Evolutionary conservation across 1,140 invertebrate species (phyloP).

Genomic region (Metaphire vulgaris): DNA sequence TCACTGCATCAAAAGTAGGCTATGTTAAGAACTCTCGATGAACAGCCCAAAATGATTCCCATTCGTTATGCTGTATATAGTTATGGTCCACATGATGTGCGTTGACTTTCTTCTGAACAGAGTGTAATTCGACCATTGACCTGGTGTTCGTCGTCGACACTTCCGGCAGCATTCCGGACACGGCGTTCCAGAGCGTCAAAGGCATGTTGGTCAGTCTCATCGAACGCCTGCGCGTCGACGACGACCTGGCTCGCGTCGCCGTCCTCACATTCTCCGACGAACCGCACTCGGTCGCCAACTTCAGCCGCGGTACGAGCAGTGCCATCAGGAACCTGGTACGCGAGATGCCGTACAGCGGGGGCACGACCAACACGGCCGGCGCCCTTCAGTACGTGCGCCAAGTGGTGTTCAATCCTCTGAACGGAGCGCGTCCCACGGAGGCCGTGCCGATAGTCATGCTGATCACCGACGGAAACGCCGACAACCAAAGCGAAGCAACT

Average conservation of each 20-base stretch:
- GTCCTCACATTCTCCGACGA: background rate
- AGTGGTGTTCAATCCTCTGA: slow-evolving; percentile 20
- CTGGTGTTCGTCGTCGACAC: slow-evolving; percentile 22
- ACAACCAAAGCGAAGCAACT: slow-evolving; percentile 15
- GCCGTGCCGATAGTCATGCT: slow-evolving; percentile 22
- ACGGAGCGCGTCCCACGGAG: slow-evolving; percentile 28
- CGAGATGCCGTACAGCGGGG: slow-evolving; percentile 2
- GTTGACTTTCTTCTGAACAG: too few species aligned
- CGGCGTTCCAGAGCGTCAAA: background rate
- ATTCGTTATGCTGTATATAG: too few species aligned
- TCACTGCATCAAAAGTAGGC: too few species aligned
- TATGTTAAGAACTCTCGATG: too few species aligned
- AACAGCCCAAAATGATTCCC: too few species aligned
- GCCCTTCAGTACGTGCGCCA: slow-evolving; percentile 30
- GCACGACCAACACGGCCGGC: slow-evolving; percentile 25
- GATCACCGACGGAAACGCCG: slow-evolving; percentile 28
- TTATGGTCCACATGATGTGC: too few species aligned
- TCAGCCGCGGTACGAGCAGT: background rate
- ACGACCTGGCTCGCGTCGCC: background rate
- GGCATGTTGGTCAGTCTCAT: background rate
- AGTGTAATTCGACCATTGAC: slow-evolving; percentile 2
- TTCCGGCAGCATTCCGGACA: slow-evolving; percentile 18
- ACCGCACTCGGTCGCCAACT: background rate
- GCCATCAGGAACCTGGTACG: slow-evolving; percentile 8
- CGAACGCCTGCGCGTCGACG: background rate